phyloP scores from a whole-genome alignment of 2,113 vertebrate genomes.

The Chiloscyllium plagiosum region DNA sequence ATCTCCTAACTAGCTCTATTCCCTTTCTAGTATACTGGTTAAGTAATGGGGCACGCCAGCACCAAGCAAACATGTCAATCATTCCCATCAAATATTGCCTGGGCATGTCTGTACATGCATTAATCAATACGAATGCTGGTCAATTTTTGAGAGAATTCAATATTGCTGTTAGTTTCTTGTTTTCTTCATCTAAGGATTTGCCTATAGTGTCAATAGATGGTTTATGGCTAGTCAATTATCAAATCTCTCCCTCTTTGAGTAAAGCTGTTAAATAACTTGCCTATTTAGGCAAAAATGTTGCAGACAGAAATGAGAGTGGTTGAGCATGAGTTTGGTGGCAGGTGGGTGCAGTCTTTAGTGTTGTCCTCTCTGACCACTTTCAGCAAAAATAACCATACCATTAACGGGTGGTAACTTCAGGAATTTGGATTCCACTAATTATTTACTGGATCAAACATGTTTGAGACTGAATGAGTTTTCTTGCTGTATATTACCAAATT shows the following conservation, averaged over 20 bases:
- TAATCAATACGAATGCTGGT: background rate
- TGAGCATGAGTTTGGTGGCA: no score
- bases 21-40: background rate
- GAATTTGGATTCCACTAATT: background rate
- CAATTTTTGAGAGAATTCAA: background rate
- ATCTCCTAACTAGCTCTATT: slow-evolving; percentile 3
- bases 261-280: background rate
- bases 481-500: background rate
- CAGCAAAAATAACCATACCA: background rate
- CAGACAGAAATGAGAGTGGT: background rate
- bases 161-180: background rate
- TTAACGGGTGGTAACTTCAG: background rate
- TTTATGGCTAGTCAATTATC: background rate
- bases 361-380: background rate
- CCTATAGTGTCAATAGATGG: background rate
- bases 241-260: background rate
- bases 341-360: background rate
- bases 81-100: background rate
- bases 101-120: background rate
- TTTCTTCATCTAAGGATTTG: background rate
- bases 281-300: background rate
- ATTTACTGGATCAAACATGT: background rate
- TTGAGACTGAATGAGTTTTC: background rate
- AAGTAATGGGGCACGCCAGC: background rate
- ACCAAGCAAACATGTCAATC: slow-evolving; percentile 9